phyloP scores from a whole-genome alignment of 1,140 invertebrate genomes.

The Orchesella cincta region DNA sequence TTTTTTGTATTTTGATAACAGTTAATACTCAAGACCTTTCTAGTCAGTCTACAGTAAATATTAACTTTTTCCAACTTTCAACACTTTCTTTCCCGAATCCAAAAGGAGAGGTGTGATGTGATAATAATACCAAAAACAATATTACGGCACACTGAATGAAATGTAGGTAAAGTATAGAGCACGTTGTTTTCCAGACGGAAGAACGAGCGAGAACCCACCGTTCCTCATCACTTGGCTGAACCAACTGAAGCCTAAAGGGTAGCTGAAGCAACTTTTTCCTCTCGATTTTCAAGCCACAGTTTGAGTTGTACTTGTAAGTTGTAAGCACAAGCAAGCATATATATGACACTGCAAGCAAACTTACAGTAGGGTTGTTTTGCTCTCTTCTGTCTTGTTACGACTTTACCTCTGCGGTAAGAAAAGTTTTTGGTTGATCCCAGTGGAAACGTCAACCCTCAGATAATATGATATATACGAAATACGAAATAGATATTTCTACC shows the following conservation, averaged over 20 bases:
- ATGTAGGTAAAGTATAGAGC: not conserved
- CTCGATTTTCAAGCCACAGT: not conserved
- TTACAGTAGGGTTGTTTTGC: not conserved
- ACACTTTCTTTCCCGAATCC: no score
- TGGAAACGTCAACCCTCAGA: constrained; percentile 11
- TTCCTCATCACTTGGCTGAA: constrained; percentile 2
- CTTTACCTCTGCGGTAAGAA: not conserved
- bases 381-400: not conserved
- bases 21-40: not conserved
- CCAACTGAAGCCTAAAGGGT: constrained; percentile 14
- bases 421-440: not conserved
- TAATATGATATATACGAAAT: no score
- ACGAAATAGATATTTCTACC: no score
- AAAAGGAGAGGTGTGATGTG: no score
- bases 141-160: no score
- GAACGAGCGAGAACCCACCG: not conserved
- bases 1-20: not conserved
- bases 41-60: no score
- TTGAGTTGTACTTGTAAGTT: not conserved
- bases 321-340: not conserved
- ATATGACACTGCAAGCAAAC: not conserved
- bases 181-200: constrained; percentile 6
- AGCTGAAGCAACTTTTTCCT: not conserved
- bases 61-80: no score
- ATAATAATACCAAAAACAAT: no score